Evolutionary conservation across 2,888 invertebrate genomes (phyloP).

Genomic region (Temnothorax rugatulus): DNA sequence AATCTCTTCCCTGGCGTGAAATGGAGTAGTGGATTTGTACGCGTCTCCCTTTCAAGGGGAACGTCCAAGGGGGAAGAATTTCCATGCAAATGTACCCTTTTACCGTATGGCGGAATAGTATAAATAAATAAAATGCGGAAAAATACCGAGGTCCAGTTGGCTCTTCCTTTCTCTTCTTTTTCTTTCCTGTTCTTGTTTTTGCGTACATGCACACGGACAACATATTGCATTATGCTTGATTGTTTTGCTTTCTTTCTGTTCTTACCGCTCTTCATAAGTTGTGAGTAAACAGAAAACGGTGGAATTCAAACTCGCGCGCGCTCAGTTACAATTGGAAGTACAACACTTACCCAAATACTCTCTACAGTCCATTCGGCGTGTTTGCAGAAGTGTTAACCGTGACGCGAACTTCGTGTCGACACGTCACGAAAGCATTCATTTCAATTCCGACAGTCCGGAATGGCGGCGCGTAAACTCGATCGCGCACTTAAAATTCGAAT

Average conservation of each 20-base stretch:
- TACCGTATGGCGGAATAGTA: constrained; percentile 60
- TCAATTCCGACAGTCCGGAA: not conserved
- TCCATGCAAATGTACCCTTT: constrained; percentile 74
- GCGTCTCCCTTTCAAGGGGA: constrained; percentile 65
- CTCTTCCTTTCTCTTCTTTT: not conserved
- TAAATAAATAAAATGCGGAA: constrained; percentile 68
- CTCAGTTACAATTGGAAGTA: constrained; percentile 46
- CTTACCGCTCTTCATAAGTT: constrained; percentile 39
- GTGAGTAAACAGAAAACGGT: constrained; percentile 42
- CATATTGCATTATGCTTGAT: constrained; percentile 39
- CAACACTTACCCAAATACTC: constrained; percentile 39
- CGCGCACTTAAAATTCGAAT: not conserved
- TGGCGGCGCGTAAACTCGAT: not conserved
- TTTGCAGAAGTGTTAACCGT: constrained; percentile 32
- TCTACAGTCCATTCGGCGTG: constrained; percentile 25
- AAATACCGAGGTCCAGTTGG: constrained; percentile 60
- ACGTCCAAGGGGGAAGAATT: constrained; percentile 63
- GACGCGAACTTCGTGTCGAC: constrained; percentile 32
- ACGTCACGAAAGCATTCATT: constrained; percentile 14
- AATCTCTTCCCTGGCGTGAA: constrained; percentile 68
- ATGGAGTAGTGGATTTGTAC: constrained; percentile 69
- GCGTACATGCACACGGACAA: not conserved
- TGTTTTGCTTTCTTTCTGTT: constrained; percentile 12
- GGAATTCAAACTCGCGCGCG: constrained; percentile 30
- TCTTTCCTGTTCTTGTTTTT: not conserved